Conservation (phyloP, 2,113 vertebrate genomes). For the Coryphaenoides rupestris region DNA sequence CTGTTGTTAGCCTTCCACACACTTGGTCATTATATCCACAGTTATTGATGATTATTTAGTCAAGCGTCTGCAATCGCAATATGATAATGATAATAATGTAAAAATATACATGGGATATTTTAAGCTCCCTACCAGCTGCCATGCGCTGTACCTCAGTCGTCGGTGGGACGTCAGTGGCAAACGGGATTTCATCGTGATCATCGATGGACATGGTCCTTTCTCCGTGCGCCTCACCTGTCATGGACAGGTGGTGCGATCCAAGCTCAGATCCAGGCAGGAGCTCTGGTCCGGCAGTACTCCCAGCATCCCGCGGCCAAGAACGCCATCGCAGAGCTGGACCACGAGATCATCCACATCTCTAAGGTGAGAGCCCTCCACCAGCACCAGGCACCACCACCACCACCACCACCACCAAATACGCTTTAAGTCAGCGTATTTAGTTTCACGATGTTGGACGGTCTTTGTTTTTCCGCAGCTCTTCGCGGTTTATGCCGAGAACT, state of each 20-base stretch:
- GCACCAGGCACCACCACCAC: background rate
- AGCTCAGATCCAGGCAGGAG: slow-evolving; percentile 94
- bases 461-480: slow-evolving; percentile 85
- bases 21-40: too few relatives aligned
- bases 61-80: too few relatives aligned
- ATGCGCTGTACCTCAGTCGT: too few relatives aligned
- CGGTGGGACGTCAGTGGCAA: too few relatives aligned
- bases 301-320: slow-evolving; percentile 90
- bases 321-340: slow-evolving; percentile 87
- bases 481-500: slow-evolving; percentile 94
- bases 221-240: background rate
- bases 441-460: background rate
- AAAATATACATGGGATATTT: too few relatives aligned
- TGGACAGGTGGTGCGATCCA: slow-evolving; percentile 89
- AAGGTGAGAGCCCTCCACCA: slow-evolving; percentile 72
- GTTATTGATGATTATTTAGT: too few relatives aligned
- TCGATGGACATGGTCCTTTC: background rate
- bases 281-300: slow-evolving; percentile 83
- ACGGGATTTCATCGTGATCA: too few relatives aligned
- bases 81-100: too few relatives aligned
- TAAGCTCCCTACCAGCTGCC: too few relatives aligned
- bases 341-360: slow-evolving; percentile 94
- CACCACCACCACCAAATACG: background rate
- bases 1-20: too few relatives aligned
- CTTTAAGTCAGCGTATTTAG: background rate